Percentiles rank a stretch among this genome's conserved stretches.
phyloP scores from a whole-genome alignment of 2,113 vertebrate species.

The Gymnogyps californianus region DNA sequence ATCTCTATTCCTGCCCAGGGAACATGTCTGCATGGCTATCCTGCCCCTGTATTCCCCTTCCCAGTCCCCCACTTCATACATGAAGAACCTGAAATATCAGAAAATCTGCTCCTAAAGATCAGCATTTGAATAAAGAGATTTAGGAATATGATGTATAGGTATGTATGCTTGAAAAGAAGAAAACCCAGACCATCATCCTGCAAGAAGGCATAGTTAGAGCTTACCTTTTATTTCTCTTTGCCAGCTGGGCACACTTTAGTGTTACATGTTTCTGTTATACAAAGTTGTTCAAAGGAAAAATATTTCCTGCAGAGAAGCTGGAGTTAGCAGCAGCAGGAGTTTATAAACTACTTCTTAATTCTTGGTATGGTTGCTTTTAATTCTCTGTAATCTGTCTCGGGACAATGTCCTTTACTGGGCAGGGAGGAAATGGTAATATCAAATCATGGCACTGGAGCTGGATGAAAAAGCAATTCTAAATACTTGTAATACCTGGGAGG shows the following conservation, averaged over 20 bases:
- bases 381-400: neutral
- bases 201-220: neutral
- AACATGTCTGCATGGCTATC: accelerated
- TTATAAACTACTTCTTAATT: neutral
- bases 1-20: neutral
- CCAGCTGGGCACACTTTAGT: neutral
- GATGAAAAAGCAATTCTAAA: neutral
- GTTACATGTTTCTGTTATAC: neutral
- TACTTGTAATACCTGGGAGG: neutral
- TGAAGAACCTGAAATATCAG: neutral
- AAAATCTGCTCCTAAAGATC: neutral
- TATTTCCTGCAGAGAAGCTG: neutral
- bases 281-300: neutral
- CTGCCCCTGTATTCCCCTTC: accelerated
- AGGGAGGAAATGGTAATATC: neutral
- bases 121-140: neutral
- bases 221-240: neutral
- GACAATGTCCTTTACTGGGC: neutral
- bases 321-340: neutral
- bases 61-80: neutral
- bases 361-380: neutral
- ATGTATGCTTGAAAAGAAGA: neutral
- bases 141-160: neutral
- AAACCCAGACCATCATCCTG: neutral
- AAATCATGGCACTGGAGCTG: neutral